Evolutionary conservation across 2,888 invertebrate genomes (phyloP), one percentile per base, ranked within the genome.

Genomic region (Drosophila nigricruria): DNA sequence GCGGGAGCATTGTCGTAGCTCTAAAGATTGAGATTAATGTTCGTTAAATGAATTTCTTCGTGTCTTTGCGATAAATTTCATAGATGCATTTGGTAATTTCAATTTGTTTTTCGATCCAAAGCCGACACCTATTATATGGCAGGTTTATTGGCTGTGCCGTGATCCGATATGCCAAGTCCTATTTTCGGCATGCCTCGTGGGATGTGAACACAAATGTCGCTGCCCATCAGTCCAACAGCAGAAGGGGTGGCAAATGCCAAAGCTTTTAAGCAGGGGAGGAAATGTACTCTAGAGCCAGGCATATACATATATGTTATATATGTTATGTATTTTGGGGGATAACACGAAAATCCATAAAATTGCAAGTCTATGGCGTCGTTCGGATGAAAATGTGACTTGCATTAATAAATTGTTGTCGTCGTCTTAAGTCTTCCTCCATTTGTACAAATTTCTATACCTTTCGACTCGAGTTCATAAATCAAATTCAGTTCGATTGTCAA

Each of bases 71-170:
- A 87, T 83, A 83, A 87, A 87, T 84, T 82, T 84, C 73, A 70
- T 72, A 80, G 85, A 80, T 87, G 85, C 88, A 84, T 83, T 83
- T 82, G 78, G 84, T 87, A 78, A 83, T 83, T 84, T 87, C 83
- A 84, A 87, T 84, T 87, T 84, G 88, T 87, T 83, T 80, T 75
- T 30, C 77, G 73, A 34, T 9, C 50, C 62, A 20, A 5, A 42
- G 40, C 12, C 40, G 40, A 42, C 40, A 65, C 81, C 77, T 79
- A 73, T 87, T 67, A 81, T 81, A 66, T 79, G 87, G 54, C 27
- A 84, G 80, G 82, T 83, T 83, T 83, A 87, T 87, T 83, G 78
- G 72, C 65, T 58, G 60, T 65, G 47, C 36, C 59, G 14, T 27
- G 50, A 20, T 25, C 4, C 43, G 45, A 50, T 43, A 47, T 49